phyloP scores from a whole-genome alignment of 2,797 vertebrate genomes.

The Gymnocypris eckloni region DNA sequence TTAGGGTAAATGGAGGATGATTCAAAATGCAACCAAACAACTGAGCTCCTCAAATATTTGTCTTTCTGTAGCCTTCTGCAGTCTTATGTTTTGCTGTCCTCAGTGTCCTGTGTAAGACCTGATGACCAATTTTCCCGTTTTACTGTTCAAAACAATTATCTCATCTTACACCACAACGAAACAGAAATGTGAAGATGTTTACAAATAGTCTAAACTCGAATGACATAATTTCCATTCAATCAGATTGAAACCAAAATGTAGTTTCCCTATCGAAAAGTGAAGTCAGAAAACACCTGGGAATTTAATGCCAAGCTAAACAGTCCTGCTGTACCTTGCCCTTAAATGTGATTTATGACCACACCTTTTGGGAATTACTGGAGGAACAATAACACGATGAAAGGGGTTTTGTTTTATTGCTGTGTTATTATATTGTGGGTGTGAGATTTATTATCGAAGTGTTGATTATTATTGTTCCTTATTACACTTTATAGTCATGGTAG shows the following conservation, averaged over 20 bases:
- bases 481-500: neutral
- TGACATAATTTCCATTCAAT: neutral
- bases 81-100: neutral
- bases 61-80: neutral
- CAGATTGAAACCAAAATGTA: neutral
- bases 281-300: slow-evolving; percentile 18
- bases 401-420: neutral
- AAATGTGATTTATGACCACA: slow-evolving; percentile 15
- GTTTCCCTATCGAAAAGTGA: neutral
- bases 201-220: neutral
- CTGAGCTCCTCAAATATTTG: neutral
- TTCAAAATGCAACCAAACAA: slow-evolving; percentile 3
- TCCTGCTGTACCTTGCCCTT: neutral
- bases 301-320: neutral
- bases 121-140: neutral
- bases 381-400: slow-evolving; percentile 16
- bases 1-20: slow-evolving; percentile 1
- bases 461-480: neutral
- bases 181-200: slow-evolving; percentile 5
- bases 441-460: neutral
- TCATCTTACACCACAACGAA: neutral
- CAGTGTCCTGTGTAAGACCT: neutral
- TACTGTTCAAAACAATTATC: neutral
- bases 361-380: slow-evolving; percentile 34
- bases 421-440: slow-evolving; percentile 14